Percentiles rank a stretch among this genome's conserved stretches.
phyloP scores from a whole-genome alignment of 2,888 invertebrate species.

The Cataglyphis albicans region DNA sequence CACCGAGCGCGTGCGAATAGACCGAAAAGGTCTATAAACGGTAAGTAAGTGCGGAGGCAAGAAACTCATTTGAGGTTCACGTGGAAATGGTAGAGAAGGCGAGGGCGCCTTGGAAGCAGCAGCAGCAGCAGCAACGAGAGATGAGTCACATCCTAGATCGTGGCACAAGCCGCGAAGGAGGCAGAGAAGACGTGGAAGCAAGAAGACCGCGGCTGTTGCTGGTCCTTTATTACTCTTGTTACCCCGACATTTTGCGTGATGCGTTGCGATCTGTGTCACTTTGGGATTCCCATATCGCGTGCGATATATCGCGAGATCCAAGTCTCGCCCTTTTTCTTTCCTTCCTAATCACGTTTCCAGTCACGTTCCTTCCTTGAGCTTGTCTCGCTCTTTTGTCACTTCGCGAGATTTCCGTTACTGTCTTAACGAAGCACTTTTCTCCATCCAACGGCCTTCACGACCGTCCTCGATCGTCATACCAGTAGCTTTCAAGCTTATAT shows the following conservation, averaged over 20 bases:
- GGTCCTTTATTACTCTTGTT: conserved; percentile 19
- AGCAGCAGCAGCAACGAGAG: conserved; percentile 12
- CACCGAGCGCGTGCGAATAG: conserved; percentile 39
- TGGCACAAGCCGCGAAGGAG: conserved; percentile 17
- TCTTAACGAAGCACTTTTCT: conserved; percentile 6
- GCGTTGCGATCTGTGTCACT: conserved; percentile 25
- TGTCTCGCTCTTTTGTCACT: neutral
- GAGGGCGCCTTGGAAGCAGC: conserved; percentile 12
- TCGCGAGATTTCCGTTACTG: neutral
- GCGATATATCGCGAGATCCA: neutral
- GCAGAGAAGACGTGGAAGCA: conserved; percentile 13
- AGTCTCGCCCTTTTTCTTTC: neutral
- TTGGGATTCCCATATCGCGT: conserved; percentile 10
- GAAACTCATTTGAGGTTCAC: conserved; percentile 41
- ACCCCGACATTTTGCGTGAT: neutral
- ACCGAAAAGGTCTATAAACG: conserved; percentile 46
- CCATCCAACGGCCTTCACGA: neutral
- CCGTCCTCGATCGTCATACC: conserved; percentile 22
- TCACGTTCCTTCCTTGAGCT: neutral
- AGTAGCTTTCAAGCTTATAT: neutral
- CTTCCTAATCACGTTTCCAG: neutral
- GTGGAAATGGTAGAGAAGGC: neutral
- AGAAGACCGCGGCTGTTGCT: conserved; percentile 12
- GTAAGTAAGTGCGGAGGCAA: conserved; percentile 26
- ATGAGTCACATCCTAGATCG: conserved; percentile 45